phyloP scores from a whole-genome alignment of 2,888 invertebrate genomes.

The Clivina fossor region DNA sequence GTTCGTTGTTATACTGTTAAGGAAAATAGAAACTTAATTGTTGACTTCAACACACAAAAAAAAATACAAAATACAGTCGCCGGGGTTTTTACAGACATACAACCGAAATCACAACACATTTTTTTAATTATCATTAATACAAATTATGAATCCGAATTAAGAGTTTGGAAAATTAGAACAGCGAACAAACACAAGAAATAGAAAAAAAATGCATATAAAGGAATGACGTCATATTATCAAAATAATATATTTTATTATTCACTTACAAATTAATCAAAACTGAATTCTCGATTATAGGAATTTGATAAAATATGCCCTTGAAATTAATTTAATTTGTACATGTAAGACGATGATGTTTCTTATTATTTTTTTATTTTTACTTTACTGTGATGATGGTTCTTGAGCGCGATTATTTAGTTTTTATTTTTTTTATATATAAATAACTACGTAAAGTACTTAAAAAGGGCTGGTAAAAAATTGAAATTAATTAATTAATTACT shows the following conservation, averaged over 20 bases:
- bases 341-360: no score
- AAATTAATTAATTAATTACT: constrained; percentile 11
- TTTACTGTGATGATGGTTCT: constrained; percentile 13
- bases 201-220: constrained; percentile 15
- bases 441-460: constrained; percentile 4
- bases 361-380: no score
- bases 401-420: not conserved
- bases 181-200: not conserved
- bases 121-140: constrained; percentile 5
- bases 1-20: constrained; percentile 18
- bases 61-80: constrained; percentile 2
- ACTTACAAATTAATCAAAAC: constrained; percentile 27
- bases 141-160: not conserved
- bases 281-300: no score
- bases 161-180: no score
- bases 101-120: constrained; percentile 7
- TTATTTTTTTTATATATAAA: constrained; percentile 5
- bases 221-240: constrained; percentile 31
- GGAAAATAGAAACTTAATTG: no score
- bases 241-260: constrained; percentile 30
- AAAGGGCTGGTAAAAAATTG: constrained; percentile 13
- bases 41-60: not conserved
- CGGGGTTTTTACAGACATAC: constrained; percentile 18
- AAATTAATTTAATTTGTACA: no score
- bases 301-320: not conserved